phyloP scores from a whole-genome alignment of 2,113 vertebrate species.

The Callionymus lyra region DNA sequence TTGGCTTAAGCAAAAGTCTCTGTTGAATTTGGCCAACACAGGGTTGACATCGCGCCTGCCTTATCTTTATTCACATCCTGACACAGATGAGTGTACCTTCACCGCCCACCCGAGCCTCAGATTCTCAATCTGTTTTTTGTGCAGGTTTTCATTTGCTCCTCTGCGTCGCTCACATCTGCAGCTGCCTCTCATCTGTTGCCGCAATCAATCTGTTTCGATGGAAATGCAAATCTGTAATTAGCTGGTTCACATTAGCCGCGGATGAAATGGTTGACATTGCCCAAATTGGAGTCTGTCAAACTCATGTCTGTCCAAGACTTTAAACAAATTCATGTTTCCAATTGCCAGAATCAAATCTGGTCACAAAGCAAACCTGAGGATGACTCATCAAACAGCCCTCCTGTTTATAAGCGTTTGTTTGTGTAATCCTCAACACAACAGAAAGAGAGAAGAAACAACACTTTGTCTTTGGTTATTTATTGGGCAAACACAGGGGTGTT shows the following conservation, averaged over 20 bases:
- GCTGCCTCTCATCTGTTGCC: not conserved
- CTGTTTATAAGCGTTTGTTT: slow-evolving; percentile 3
- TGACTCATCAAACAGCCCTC: slow-evolving; percentile 19
- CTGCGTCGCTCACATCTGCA: not conserved
- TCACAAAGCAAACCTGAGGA: slow-evolving; percentile 4
- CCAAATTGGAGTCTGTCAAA: slow-evolving; percentile 16
- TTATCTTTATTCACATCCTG: slow-evolving; percentile 18
- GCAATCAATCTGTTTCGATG: slow-evolving; percentile 18
- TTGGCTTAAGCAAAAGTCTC: too few species aligned
- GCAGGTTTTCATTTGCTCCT: not conserved
- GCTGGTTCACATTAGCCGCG: slow-evolving; percentile 3
- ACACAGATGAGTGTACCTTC: slow-evolving; percentile 7
- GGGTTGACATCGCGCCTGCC: not conserved
- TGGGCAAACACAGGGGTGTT: too few species aligned
- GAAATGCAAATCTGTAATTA: slow-evolving; percentile 33
- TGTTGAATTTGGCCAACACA: too few species aligned
- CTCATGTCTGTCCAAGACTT: not conserved
- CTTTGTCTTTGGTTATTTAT: too few species aligned
- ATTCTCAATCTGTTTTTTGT: slow-evolving; percentile 1
- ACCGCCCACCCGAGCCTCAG: not conserved
- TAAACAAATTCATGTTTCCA: not conserved
- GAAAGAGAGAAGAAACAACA: not conserved
- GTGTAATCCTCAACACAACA: slow-evolving; percentile 15
- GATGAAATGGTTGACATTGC: slow-evolving; percentile 18
- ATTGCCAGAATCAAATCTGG: slow-evolving; percentile 2